Evolutionary conservation across 1,140 invertebrate species (phyloP), one percentile per base, ranked within the genome.

Genomic region (Tetranychus urticae): DNA sequence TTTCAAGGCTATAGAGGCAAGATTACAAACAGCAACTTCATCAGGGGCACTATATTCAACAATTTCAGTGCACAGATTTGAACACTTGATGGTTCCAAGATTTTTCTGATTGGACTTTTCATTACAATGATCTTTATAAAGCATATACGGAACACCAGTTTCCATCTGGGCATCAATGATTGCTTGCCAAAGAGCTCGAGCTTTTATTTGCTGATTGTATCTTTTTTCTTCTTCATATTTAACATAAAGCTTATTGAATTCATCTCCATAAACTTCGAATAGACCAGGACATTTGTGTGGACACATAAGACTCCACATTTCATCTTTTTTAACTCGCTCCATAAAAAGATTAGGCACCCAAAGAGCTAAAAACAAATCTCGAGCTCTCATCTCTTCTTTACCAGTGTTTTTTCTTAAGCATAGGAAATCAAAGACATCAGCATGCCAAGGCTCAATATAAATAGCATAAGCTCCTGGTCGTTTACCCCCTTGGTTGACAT

Each of bases 341-440:
- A 99, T 99, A 71, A 99, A 99, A 39, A 99, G 75, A 79, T 99
- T 94, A 6, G 94, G 91, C 66, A 98, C 89, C 96, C 96, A 99
- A 10, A 98, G 70, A 14, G 85, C 96, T 71, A 92, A 97, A 71
- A 98, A 98, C n/a, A 99, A 74, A 73, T 98, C 94, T 63, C 93
- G 78, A 0, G 92, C 93, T 61, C 91, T 75, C 37, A 83, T 73
- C 73, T 97, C 90, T 72, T 97, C 93, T 69, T 87, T 87, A 45
- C 89, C 90, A 56, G 85, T 91, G 71, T 97, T 97, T 69, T 93
- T 96, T 65, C 84, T 88, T 42, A 96, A 74, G 70, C 94, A 86
- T 52, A 97, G 72, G 74, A 96, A 97, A 61, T 93, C 88, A 72
- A 94, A 93, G 57, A 99, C 79, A 73, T 98, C 93, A 0, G 90